Percentiles rank a stretch among this genome's conserved stretches.
phyloP scores from a whole-genome alignment of 2,113 vertebrate genomes.

The Globicephala melas region DNA sequence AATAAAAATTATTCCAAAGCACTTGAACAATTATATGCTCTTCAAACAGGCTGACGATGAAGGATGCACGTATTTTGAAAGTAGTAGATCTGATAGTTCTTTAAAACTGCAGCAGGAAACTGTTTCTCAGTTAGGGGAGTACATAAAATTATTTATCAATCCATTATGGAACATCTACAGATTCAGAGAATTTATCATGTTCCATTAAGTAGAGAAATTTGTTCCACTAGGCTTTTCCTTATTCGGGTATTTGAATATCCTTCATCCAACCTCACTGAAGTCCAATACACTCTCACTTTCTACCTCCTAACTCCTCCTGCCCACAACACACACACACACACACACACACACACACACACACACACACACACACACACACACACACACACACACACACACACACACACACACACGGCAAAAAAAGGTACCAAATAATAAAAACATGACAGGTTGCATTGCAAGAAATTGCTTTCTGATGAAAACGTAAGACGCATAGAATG shows the following conservation, averaged over 20 bases:
- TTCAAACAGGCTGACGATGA: conserved; percentile 49
- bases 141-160: conserved; percentile 51
- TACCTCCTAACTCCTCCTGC: not conserved
- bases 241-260: not conserved
- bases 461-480: conserved; percentile 45
- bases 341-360: not conserved
- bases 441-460: not conserved
- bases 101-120: conserved; percentile 47
- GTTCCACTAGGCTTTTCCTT: not conserved
- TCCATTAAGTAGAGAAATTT: conserved; percentile 27
- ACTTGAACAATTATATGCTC: conserved; percentile 40
- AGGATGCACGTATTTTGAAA: conserved; percentile 31
- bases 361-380: not conserved
- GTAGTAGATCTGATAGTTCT: not conserved
- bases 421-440: conserved; percentile 39
- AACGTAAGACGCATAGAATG: conserved; percentile 56
- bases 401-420: not conserved
- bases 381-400: not conserved
- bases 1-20: conserved; percentile 64
- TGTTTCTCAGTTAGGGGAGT: conserved; percentile 36
- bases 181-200: conserved; percentile 16
- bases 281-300: not conserved
- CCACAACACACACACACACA: not conserved
- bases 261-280: conserved; percentile 50
- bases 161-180: conserved; percentile 57